Evolutionary conservation across 2,888 invertebrate species (phyloP), one percentile per base, ranked within the genome.

Genomic region (Acrocyrtus sp.): DNA sequence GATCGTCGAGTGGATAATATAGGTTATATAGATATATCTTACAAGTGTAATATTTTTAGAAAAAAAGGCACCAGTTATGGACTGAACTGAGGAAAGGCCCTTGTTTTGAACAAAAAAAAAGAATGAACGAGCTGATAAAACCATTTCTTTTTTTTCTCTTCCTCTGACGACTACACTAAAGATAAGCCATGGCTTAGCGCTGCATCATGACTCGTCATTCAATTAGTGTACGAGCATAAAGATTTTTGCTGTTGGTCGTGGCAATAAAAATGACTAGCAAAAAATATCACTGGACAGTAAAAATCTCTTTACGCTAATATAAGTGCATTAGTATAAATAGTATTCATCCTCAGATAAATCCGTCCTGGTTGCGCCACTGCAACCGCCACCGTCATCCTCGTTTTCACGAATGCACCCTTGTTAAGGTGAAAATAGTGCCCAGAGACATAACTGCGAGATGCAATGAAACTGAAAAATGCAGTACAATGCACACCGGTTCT

Each of bases 351-450:
- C 10, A 5, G 17, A 12, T 34, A 6, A n/a, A 21, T 62, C 24
- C 61, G 50, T 34, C 61, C 61, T 53, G n/a, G 53, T 29, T 47
- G 54, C 54, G 24, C 54, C 34, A 51, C 47, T 39, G 4, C 51
- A 17, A 54, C 29, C 22, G 34, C 24, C 43, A 22, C 15, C 17
- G 15, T 21, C 45, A 53, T 26, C n/a, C n/a, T n/a, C n/a, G 21
- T 24, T 43, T 41, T 26, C 50, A 53, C 27, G 6, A 19, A 43
- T 63, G 62, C 27, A 53, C 62, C 45, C 54, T 45, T 45, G 63
- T 54, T 54, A 26, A 47, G 34, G 54, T 54, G 63, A 65, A 65
- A 65, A n/a, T n/a, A n/a, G n/a, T n/a, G n/a, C n/a, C n/a, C n/a
- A n/a, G n/a, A n/a, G n/a, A n/a, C n/a, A n/a, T n/a, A n/a, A n/a